These are phyloP conservation scores for western clawed frog (Xenopus tropicalis) DNA, from an alignment of 2,113 vertebrate genomes.

Conservation along the genomic window DNA sequence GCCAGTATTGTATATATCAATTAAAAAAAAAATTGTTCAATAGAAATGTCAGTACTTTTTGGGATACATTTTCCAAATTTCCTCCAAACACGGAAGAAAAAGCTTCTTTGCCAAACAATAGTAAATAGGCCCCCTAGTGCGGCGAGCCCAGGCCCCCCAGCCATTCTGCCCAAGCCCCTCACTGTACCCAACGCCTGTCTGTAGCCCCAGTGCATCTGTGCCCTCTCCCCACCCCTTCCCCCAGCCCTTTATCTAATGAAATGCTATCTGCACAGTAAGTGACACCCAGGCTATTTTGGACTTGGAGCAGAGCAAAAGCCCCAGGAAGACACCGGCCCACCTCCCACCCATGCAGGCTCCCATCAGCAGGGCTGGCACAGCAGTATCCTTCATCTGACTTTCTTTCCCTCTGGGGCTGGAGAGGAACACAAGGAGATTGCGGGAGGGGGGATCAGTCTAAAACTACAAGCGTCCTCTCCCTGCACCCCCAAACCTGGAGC, in stretches of 20 bases:
- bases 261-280: conserved; percentile 65
- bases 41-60: too few species aligned
- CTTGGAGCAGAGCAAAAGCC: conserved; percentile 60
- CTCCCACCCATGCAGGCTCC: conserved; percentile 56
- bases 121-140: too few species aligned
- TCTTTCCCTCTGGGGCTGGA: conserved; percentile 69
- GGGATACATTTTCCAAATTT: too few species aligned
- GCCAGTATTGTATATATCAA: too few species aligned
- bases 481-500: conserved; percentile 20
- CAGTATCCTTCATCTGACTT: conserved; percentile 59
- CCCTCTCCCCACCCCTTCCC: background rate
- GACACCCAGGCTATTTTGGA: conserved; percentile 88
- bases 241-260: conserved; percentile 48
- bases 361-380: conserved; percentile 63
- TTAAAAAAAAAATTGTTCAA: too few species aligned
- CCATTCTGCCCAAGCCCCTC: too few species aligned
- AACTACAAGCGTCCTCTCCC: background rate
- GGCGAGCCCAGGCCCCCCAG: too few species aligned
- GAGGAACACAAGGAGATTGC: background rate
- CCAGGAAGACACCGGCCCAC: conserved; percentile 16
- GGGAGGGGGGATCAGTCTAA: conserved; percentile 34
- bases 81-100: too few species aligned
- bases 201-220: background rate
- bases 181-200: background rate
- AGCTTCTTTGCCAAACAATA: too few species aligned